Base-by-base conservation (phyloP, 2,797 vertebrate genomes). In the Pseudopleuronectes americanus region DNA sequence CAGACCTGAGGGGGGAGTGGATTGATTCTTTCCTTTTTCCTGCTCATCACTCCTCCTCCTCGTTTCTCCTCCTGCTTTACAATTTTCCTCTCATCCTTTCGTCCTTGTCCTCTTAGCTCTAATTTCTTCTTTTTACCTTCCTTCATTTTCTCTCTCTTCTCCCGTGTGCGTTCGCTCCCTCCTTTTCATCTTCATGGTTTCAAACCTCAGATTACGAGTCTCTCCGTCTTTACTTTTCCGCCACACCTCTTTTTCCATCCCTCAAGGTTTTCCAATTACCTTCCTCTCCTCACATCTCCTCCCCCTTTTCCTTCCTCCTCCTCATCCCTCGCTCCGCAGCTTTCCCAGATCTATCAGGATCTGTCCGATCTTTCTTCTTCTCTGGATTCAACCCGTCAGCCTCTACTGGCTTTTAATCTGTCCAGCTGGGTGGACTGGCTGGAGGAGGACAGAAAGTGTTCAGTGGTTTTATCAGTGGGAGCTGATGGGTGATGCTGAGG, bases 261-360 rank as follows among this genome's bases (percentile, higher is more conserved):
- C 92, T 97, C 57, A 94, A 95, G 65, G 95, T 8, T 28, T 52
- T 47, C 4, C 38, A 6, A 89, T 88, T 96, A 97, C 0, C 56
- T 49, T 31, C 19, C 0, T 67, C 33, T 51, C 33, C 64, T 51
- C 49, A 56, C 38, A 36, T 47, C 23, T 38, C 8, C 24, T 49
- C 21, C 28, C 17, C 26, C 52, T 8, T 22, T 56, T 14, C 57
- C 28, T 55, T 23, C 12, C n/a, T 55, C 70, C 22, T 47, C 57
- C 41, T 41, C 60, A 3, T 24, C 4, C 6, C 59, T 22, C 69
- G n/a, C 22, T 38, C 43, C 24, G 16, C 51, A 70, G 49, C 68
- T 55, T 60, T 8, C 54, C 31, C 54, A 83, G 77, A 64, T 85
- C 76, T 26, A 38, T 64, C 33, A 52, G 55, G 21, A 41, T 21